A percentile compares a stretch with the other conserved stretches of the same genome.
These are phyloP conservation scores for Heliconius hermathena DNA, from an alignment of 1,140 invertebrate genomes.

Conservation along the genomic window DNA sequence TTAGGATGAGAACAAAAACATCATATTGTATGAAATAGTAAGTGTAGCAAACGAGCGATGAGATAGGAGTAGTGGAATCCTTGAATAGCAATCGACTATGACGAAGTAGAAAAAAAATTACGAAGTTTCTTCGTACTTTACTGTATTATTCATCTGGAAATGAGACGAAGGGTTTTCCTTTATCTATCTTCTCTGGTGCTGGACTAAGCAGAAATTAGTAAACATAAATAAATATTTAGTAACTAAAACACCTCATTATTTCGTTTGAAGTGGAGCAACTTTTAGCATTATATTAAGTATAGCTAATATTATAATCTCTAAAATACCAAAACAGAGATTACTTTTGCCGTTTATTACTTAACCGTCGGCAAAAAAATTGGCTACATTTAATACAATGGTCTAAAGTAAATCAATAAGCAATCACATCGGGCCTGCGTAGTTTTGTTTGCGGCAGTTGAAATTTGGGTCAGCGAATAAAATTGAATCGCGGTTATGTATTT, in stretches of 20 bases:
- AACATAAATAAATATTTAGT: too few species aligned
- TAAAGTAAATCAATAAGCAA: constrained; percentile 73
- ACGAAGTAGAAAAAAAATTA: neutral
- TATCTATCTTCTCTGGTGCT: neutral
- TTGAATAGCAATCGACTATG: neutral
- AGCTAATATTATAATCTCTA: neutral
- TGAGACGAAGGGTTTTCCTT: neutral
- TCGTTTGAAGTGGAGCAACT: neutral
- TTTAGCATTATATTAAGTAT: neutral
- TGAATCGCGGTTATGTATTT: constrained; percentile 52
- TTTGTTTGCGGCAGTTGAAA: constrained; percentile 53
- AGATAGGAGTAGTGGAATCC: neutral
- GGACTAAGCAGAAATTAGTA: too few species aligned
- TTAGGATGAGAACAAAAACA: too few species aligned
- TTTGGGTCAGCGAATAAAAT: constrained; percentile 64
- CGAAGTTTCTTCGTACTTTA: neutral
- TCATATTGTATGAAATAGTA: neutral
- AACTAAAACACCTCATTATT: neutral
- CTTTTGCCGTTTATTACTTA: neutral
- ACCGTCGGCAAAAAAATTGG: constrained; percentile 18
- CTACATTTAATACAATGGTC: constrained; percentile 56
- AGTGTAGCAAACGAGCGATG: neutral
- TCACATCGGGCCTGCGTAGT: constrained; percentile 64
- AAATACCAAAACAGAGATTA: neutral
- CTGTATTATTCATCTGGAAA: neutral